phyloP scores from a whole-genome alignment of 2,888 invertebrate genomes.

The Dysmachus trigonus region DNA sequence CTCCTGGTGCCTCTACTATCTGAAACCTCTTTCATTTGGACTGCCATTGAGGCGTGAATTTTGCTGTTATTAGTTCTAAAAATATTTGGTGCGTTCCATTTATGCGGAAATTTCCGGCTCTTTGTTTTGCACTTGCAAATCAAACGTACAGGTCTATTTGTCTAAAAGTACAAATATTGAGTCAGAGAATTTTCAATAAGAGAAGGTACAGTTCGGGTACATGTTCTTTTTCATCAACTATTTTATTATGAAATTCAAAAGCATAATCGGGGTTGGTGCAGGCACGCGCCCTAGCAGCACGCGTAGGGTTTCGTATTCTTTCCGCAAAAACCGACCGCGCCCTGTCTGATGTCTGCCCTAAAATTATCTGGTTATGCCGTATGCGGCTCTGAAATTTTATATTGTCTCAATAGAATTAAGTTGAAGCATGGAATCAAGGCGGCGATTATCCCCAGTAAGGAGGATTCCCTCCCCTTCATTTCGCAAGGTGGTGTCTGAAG shows the following conservation, averaged over 20 bases:
- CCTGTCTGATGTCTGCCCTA: constrained; percentile 7
- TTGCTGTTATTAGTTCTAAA: not conserved
- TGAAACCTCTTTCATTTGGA: not conserved
- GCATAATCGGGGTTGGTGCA: not conserved
- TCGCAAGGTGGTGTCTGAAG: not conserved
- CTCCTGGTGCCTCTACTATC: not conserved
- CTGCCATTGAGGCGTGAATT: not conserved
- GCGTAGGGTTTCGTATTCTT: not conserved
- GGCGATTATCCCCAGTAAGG: constrained; percentile 7
- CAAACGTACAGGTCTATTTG: not conserved
- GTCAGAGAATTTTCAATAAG: not conserved
- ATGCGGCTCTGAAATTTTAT: not conserved
- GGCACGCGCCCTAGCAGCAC: not conserved
- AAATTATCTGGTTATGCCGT: not conserved
- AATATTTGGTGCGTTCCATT: not conserved
- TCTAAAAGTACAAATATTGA: not conserved
- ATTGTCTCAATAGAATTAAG: not conserved
- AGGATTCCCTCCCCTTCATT: not conserved
- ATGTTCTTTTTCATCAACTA: not conserved
- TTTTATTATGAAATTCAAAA: not conserved
- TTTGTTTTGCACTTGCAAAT: not conserved
- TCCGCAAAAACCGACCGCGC: constrained; percentile 14
- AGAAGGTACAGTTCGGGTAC: not conserved
- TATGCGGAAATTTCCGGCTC: not conserved
- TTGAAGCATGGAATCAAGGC: not conserved